Evolutionary conservation across 2,113 vertebrate genomes (phyloP), one percentile per base, ranked within the genome.

Genomic region (Scatophagus argus): DNA sequence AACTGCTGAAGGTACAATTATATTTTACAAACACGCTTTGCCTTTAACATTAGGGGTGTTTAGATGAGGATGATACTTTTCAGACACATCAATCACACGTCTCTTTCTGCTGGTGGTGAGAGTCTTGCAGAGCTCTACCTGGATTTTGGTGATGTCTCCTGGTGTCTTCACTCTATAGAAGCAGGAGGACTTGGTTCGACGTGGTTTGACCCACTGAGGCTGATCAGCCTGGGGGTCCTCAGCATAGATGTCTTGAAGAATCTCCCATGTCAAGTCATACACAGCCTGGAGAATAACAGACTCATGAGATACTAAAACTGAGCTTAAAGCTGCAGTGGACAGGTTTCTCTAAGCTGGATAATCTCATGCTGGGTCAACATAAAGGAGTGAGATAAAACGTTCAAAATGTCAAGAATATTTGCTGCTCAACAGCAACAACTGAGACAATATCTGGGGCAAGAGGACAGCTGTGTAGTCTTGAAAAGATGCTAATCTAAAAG

Each of bases 261-360:
- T 96, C 89, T 99, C 97, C 94, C 94, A 96, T 2, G 97, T 97
- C 83, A 99, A 93, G 89, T 99, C 97, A 94, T 96, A 99, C 31
- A 99, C 96, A 81, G 95, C 95, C 98, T 99, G 25, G 0, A 19
- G 23, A 83, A 34, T 12, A 64, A 61, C 2, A 63, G 11, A 34
- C 2, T 0, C 21, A 38, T 52, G 3, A 59, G 21, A 66, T 23
- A 21, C 0, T 25, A 16, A 63, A 72, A 14, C 1, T 29, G 38
- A 49, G 8, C 12, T 27, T 38, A 17, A 66, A 29, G 27, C 5
- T 68, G 14, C 19, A 17, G 34, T 41, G 6, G 14, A 25, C 25
- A 6, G 1, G 12, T 41, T 10, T 62, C 13, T 23, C 71, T n/a
- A 25, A 27, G 38, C 21, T 25, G 36, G 21, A n/a, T 21, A 60